These are phyloP conservation scores for Drosophila sechellia DNA, from an alignment of 1,140 invertebrate species.

Conservation along the genomic window DNA sequence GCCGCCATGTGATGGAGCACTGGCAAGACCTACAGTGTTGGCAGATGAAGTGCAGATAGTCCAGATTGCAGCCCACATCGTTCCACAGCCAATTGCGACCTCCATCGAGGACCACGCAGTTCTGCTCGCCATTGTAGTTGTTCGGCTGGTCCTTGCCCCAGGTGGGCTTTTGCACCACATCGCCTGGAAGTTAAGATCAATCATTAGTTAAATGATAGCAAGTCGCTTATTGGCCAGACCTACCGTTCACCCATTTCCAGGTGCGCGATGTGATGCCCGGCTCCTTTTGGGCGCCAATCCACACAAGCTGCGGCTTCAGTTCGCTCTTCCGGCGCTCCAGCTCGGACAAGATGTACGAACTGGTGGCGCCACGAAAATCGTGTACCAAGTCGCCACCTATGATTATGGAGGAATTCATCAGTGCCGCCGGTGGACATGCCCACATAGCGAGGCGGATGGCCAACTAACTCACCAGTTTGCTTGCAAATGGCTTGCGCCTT, in stretches of 20 bases:
- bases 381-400: conserved; percentile 92
- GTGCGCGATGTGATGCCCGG: conserved; percentile 91
- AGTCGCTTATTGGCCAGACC: conserved; percentile 47
- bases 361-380: conserved; percentile 87
- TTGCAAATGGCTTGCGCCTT: conserved; percentile 91
- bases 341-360: conserved; percentile 91
- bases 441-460: not conserved
- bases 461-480: conserved; percentile 85
- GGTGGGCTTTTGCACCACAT: conserved; percentile 90
- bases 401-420: conserved; percentile 3
- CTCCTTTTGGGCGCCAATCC: conserved; percentile 96
- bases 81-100: conserved; percentile 96
- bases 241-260: conserved; percentile 96
- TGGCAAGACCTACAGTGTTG: conserved; percentile 90
- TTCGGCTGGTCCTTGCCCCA: conserved; percentile 98
- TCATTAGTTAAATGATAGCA: not conserved
- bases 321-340: conserved; percentile 91
- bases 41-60: conserved; percentile 96
- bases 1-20: not conserved
- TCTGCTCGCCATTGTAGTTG: conserved; percentile 97
- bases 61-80: conserved; percentile 96
- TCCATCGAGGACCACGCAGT: conserved; percentile 96
- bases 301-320: conserved; percentile 93
- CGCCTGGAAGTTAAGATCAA: conserved; percentile 85
- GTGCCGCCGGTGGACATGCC: not conserved